These are phyloP conservation scores for Cecidostiba fungosa DNA, from an alignment of 2,888 invertebrate species.

Conservation along the genomic window DNA sequence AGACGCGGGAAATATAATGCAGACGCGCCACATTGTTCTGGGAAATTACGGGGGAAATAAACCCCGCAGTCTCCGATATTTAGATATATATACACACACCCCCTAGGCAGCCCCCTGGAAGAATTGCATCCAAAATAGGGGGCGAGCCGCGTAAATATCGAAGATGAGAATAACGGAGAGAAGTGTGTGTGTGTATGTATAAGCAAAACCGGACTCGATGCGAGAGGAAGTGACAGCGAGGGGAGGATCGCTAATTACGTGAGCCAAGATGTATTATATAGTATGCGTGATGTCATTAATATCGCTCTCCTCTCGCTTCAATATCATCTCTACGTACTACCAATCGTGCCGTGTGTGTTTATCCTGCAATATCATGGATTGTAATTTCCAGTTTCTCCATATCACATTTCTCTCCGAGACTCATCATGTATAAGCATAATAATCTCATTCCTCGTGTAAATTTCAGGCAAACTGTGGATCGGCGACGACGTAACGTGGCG, in stretches of 20 bases:
- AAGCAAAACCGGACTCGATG: background rate
- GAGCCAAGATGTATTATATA: background rate
- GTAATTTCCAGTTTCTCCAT: background rate
- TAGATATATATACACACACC: slow-evolving; percentile 24
- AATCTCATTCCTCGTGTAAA: background rate
- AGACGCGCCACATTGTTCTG: slow-evolving; percentile 73
- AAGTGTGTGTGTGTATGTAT: background rate
- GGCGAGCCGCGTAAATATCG: slow-evolving; percentile 43
- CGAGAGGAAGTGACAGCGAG: slow-evolving; percentile 15
- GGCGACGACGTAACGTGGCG: slow-evolving; percentile 78
- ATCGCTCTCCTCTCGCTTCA: slow-evolving; percentile 58
- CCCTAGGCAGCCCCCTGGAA: background rate
- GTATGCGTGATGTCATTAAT: slow-evolving; percentile 45
- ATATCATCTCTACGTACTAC: slow-evolving; percentile 53
- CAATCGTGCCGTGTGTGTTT: slow-evolving; percentile 8
- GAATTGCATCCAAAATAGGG: slow-evolving; percentile 38
- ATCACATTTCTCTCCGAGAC: background rate
- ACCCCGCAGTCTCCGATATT: slow-evolving; percentile 36
- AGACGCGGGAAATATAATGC: slow-evolving; percentile 72
- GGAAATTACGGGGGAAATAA: slow-evolving; percentile 77
- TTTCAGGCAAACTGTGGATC: slow-evolving; percentile 77
- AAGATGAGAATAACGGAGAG: slow-evolving; percentile 12
- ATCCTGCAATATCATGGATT: too few species aligned
- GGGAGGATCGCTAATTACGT: slow-evolving; percentile 48
- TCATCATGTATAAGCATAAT: background rate